Evolutionary conservation across 2,113 vertebrate genomes (phyloP).

Genomic region (Phylloscopus trochilus): DNA sequence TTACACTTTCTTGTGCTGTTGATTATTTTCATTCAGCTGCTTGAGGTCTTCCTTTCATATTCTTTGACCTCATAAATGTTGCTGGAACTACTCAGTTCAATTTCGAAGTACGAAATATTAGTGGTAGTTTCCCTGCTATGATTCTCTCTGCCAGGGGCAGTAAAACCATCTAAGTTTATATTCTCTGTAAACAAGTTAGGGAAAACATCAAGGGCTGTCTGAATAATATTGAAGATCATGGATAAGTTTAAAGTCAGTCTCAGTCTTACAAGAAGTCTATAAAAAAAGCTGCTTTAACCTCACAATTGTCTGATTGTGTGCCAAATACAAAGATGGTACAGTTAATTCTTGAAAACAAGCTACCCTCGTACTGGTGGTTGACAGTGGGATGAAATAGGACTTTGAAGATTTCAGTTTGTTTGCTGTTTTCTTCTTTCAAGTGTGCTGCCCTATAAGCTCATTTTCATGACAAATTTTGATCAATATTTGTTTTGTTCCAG

Average conservation of each 20-base stretch:
- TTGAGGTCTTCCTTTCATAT: neutral
- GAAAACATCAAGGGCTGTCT: rapidly evolving
- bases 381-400: neutral
- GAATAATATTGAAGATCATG: neutral
- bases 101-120: neutral
- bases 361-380: neutral
- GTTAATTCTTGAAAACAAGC: neutral
- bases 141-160: neutral
- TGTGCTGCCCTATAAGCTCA: neutral
- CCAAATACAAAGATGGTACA: neutral
- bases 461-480: neutral
- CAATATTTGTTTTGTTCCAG: neutral
- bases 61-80: neutral
- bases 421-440: neutral
- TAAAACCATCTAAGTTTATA: neutral
- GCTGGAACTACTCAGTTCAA: neutral
- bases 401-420: neutral
- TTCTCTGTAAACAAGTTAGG: neutral
- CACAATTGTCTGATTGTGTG: neutral
- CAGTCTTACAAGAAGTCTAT: neutral
- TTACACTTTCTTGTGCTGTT: neutral
- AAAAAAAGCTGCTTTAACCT: neutral
- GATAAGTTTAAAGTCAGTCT: neutral
- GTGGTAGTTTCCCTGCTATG: neutral
- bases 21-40: neutral